Evolutionary conservation across 2,113 vertebrate species (phyloP), one percentile per base, ranked within the genome.

Genomic region (Rutilus rutilus): DNA sequence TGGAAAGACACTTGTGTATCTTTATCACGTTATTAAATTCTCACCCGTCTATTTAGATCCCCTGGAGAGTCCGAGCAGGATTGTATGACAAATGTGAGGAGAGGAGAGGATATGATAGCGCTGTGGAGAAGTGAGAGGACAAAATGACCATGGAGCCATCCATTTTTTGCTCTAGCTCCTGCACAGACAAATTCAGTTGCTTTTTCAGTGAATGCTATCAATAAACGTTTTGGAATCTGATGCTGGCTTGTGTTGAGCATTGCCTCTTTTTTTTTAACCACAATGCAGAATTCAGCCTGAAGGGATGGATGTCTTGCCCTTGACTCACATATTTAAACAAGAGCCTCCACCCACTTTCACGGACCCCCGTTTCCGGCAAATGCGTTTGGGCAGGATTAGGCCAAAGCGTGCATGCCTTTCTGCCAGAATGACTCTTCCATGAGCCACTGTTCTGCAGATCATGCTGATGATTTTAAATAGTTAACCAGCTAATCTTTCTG

Each of bases 11-110:
- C 94, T 94, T 94, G 94, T 94, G 92, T 95, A 94, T 94, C 94
- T 93, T 93, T 92, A 93, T 93, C 93, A 94, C 91, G 93, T 93
- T 95, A 94, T 95, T 93, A 94, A 94, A 95, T 94, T 94, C 93
- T 94, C 92, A 90, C 92, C 89, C 89, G 86, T 94, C 94, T 95
- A 95, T 95, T 95, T 95, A 93, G 92, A 91, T 93, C 81, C 90
- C 78, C 65, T 89, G 90, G 92, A 92, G 92, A 88, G 86, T 91
- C 90, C 90, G 88, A 91, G 86, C 78, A 85, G 92, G 89, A 89
- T 94, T 89, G n/a, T 77, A 86, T 94, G 93, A 78, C 74, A 90
- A 50, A 84, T 81, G 59, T 73, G 73, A 88, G 64, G 74, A 71
- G 84, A 86, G 19, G 45, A 87, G 84, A 86, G 19, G 45, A 87